A percentile compares a stretch with the other conserved stretches of the same genome.
phyloP scores from a whole-genome alignment of 2,797 vertebrate genomes.

The Sylvilagus floridanus region DNA sequence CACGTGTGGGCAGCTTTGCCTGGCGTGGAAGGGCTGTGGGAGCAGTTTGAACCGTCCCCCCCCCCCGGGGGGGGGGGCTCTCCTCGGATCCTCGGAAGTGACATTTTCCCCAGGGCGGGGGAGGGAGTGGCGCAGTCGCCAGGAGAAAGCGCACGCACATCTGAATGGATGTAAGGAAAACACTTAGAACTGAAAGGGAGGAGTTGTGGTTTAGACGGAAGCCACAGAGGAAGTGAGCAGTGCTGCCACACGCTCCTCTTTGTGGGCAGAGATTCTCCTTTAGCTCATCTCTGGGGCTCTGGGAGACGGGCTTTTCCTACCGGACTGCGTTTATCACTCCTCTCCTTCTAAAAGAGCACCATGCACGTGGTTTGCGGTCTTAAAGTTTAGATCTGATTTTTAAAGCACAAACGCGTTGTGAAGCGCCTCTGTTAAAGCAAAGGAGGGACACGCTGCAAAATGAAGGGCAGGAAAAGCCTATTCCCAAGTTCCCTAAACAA shows the following conservation, averaged over 20 bases:
- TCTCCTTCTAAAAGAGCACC: slow-evolving; percentile 76
- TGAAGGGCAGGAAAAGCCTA: neutral
- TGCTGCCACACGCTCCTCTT: slow-evolving; percentile 87
- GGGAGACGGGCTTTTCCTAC: slow-evolving; percentile 75
- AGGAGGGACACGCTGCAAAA: slow-evolving; percentile 7
- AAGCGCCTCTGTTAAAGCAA: slow-evolving; percentile 44
- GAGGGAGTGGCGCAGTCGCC: slow-evolving; percentile 68
- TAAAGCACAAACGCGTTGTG: slow-evolving; percentile 15
- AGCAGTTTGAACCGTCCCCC: slow-evolving; percentile 28
- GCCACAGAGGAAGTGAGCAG: slow-evolving; percentile 88
- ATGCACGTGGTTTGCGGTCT: slow-evolving; percentile 66
- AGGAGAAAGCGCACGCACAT: slow-evolving; percentile 79
- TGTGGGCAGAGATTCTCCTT: slow-evolving; percentile 87
- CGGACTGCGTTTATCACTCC: slow-evolving; percentile 77
- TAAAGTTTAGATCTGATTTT: slow-evolving; percentile 69
- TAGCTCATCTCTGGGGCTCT: slow-evolving; percentile 82
- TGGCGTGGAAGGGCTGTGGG: slow-evolving; percentile 71
- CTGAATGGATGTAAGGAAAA: slow-evolving; percentile 84
- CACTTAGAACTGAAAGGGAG: slow-evolving; percentile 84
- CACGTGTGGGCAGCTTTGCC: neutral
- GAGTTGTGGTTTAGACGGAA: slow-evolving; percentile 88
- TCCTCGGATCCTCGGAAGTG: slow-evolving; percentile 1
- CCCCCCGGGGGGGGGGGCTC: no score
- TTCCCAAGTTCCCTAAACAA: neutral
- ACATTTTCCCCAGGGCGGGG: slow-evolving; percentile 42